These are phyloP conservation scores for Protonemura montana DNA, from an alignment of 2,888 invertebrate species.

Conservation along the genomic window DNA sequence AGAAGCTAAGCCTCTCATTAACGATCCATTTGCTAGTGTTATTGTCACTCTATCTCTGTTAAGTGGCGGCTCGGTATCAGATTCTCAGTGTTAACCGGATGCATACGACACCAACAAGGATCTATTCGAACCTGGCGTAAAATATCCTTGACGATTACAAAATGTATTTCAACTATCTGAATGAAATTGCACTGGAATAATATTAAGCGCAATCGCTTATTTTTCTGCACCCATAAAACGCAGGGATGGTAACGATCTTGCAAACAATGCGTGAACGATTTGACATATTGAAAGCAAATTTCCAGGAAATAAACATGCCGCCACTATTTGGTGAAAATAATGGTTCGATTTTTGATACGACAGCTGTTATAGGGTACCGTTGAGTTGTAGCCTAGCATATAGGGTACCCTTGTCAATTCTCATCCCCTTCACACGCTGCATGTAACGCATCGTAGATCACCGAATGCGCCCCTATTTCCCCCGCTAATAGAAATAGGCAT, in stretches of 20 bases:
- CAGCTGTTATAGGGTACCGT: not conserved
- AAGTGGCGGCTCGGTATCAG: conserved; percentile 29
- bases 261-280: not conserved
- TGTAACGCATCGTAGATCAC: conserved; percentile 16
- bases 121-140: not conserved
- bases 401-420: conserved; percentile 9
- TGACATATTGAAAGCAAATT: conserved; percentile 7
- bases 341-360: conserved; percentile 16
- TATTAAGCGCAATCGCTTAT: not conserved
- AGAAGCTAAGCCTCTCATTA: not conserved
- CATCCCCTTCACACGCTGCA: conserved; percentile 18
- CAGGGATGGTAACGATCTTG: not conserved
- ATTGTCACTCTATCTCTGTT: conserved; percentile 35
- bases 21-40: conserved; percentile 18
- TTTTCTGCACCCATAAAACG: not conserved
- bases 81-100: conserved; percentile 18
- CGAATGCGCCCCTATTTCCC: conserved; percentile 14
- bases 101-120: not conserved
- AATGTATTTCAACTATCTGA: not conserved
- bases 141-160: not conserved
- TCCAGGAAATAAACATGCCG: not conserved
- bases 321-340: not conserved
- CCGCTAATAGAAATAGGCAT: conserved; percentile 31
- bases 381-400: not conserved
- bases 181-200: not conserved